A percentile compares a stretch with the other conserved stretches of the same genome.
Conservation (phyloP, 92 coral and sea anemone species). For the Actinostola sp. region DNA sequence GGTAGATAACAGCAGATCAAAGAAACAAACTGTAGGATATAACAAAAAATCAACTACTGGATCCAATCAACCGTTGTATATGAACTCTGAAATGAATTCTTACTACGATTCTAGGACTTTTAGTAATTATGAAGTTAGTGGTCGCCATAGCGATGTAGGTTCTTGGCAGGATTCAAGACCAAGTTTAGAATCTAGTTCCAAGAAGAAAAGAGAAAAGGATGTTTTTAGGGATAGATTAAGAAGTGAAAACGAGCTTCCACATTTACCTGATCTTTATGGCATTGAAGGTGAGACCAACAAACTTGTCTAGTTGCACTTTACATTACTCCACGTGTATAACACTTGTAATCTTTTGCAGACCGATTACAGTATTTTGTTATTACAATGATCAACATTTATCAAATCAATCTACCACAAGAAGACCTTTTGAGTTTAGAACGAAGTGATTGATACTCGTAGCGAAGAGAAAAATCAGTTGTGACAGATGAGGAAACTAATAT, state of each 20-base stretch:
- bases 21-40: conserved; percentile 70
- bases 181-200: conserved; percentile 78
- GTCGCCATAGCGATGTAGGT: conserved; percentile 71
- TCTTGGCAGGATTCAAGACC: conserved; percentile 80
- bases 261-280: conserved; percentile 91
- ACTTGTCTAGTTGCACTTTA: too few relatives aligned
- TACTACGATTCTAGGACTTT: conserved; percentile 82
- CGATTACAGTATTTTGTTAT: neutral
- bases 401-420: too few relatives aligned
- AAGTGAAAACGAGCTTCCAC: conserved; percentile 85
- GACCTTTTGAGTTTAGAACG: neutral
- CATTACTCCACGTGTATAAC: too few relatives aligned
- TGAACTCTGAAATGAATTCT: conserved; percentile 64
- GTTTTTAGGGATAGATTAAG: conserved; percentile 63
- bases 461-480: neutral
- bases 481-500: neutral
- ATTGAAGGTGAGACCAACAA: conserved; percentile 92
- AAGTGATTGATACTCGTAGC: too few relatives aligned
- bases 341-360: too few relatives aligned
- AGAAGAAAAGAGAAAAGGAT: conserved; percentile 85
- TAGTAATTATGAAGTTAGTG: conserved; percentile 78
- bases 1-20: conserved; percentile 75
- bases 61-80: conserved; percentile 80
- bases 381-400: too few relatives aligned
- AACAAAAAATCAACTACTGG: conserved; percentile 73